Conservation (phyloP, 2,113 vertebrate genomes). For the Onychostoma macrolepis region DNA sequence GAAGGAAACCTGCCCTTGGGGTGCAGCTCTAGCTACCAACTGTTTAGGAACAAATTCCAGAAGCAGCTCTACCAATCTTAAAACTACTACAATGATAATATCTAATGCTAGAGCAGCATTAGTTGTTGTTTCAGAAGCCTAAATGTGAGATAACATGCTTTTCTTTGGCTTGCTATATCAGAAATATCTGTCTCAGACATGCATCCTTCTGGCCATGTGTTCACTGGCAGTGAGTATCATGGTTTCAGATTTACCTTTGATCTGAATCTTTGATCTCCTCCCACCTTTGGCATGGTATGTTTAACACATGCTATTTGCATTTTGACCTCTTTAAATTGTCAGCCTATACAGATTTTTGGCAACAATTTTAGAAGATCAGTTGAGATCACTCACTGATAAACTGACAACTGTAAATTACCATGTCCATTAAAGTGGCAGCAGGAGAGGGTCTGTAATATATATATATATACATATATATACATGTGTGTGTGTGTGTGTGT, state of each 20-base stretch:
- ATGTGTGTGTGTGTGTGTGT: no score
- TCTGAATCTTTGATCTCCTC: slow-evolving; percentile 37
- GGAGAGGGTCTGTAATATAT: background rate
- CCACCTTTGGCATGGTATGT: background rate
- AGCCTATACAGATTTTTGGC: background rate
- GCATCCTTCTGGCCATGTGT: slow-evolving; percentile 58
- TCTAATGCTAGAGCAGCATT: background rate
- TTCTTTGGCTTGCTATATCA: slow-evolving; percentile 41
- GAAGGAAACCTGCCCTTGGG: background rate
- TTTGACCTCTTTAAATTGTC: background rate
- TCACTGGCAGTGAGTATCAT: slow-evolving; percentile 60
- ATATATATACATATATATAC: no score
- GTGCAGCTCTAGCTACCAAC: background rate
- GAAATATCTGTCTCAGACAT: slow-evolving; percentile 46
- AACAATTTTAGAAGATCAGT: background rate
- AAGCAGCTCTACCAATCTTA: background rate
- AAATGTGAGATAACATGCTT: slow-evolving; percentile 36
- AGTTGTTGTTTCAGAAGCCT: background rate
- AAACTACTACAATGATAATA: background rate
- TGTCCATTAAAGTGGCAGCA: background rate
- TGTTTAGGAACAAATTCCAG: background rate
- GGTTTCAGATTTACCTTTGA: slow-evolving; percentile 49
- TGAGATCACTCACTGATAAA: background rate
- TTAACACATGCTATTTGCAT: background rate
- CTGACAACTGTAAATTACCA: background rate